phyloP scores from a whole-genome alignment of 2,888 invertebrate species.

The Sycophila texana region DNA sequence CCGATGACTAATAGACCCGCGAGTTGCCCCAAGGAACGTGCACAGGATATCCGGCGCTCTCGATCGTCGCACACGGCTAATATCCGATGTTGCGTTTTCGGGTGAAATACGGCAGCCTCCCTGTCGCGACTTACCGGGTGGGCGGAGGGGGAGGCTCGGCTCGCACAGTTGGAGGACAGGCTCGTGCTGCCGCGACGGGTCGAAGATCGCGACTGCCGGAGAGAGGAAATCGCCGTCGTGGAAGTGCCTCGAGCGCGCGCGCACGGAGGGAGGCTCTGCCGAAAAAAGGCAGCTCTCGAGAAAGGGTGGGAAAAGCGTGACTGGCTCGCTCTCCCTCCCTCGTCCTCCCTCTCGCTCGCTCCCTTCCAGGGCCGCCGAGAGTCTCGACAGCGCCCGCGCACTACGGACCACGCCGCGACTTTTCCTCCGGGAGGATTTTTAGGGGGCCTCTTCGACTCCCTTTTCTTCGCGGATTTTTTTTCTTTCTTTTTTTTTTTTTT shows the following conservation, averaged over 20 bases:
- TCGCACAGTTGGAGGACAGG: background rate
- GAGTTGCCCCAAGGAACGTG: background rate
- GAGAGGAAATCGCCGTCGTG: conserved; percentile 23
- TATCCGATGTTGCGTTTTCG: conserved; percentile 28
- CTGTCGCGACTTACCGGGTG: conserved; percentile 24
- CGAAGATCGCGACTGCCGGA: conserved; percentile 52
- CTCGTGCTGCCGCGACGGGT: conserved; percentile 43
- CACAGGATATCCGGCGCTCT: background rate
- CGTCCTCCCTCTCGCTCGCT: background rate
- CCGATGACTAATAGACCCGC: background rate
- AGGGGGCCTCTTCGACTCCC: too few relatives aligned
- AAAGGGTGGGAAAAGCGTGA: background rate
- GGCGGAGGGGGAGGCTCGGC: background rate
- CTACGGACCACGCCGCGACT: background rate
- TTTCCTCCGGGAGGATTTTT: too few relatives aligned
- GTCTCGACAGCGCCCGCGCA: background rate
- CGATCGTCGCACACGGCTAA: background rate
- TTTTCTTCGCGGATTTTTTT: background rate
- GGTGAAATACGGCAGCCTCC: conserved; percentile 3
- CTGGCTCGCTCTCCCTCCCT: background rate
- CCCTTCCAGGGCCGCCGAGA: background rate
- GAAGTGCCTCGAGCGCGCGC: conserved; percentile 8
- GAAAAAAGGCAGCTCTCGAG: background rate
- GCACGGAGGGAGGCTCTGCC: conserved; percentile 29
- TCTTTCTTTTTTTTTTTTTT: conserved; percentile 8